A percentile compares a stretch with the other conserved stretches of the same genome.
These are phyloP conservation scores for Sphaerophoria rueppellii DNA, from an alignment of 2,888 invertebrate genomes.

Conservation along the genomic window DNA sequence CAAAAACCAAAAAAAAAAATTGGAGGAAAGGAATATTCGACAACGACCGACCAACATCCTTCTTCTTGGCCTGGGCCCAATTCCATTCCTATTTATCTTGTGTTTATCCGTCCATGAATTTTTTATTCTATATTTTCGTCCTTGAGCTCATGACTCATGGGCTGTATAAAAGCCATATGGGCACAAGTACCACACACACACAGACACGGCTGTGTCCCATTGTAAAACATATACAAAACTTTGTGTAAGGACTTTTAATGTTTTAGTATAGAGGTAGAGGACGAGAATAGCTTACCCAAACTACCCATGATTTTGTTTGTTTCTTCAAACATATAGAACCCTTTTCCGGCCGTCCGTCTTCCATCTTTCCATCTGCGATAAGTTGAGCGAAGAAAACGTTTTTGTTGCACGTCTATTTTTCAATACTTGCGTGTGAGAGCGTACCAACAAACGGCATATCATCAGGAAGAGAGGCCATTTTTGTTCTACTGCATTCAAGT, in stretches of 20 bases:
- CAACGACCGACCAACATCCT: constrained; percentile 60
- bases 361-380: constrained; percentile 16
- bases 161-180: constrained; percentile 2
- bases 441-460: not conserved
- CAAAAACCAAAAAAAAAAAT: constrained; percentile 2
- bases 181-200: not conserved
- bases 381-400: constrained; percentile 8
- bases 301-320: constrained; percentile 45
- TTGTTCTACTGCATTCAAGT: constrained; percentile 3
- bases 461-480: not conserved
- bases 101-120: constrained; percentile 73
- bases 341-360: not conserved
- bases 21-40: constrained; percentile 50
- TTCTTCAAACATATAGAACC: constrained; percentile 39
- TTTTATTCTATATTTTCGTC: constrained; percentile 66
- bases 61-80: constrained; percentile 59
- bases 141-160: constrained; percentile 45
- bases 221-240: constrained; percentile 51
- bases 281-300: not conserved
- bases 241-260: constrained; percentile 41
- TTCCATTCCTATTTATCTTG: constrained; percentile 70
- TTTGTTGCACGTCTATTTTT: constrained; percentile 46
- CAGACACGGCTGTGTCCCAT: not conserved
- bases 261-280: constrained; percentile 38
- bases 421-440: not conserved